Conservation (phyloP, 2,888 invertebrate genomes). For the Nemotelus nigrinus region DNA sequence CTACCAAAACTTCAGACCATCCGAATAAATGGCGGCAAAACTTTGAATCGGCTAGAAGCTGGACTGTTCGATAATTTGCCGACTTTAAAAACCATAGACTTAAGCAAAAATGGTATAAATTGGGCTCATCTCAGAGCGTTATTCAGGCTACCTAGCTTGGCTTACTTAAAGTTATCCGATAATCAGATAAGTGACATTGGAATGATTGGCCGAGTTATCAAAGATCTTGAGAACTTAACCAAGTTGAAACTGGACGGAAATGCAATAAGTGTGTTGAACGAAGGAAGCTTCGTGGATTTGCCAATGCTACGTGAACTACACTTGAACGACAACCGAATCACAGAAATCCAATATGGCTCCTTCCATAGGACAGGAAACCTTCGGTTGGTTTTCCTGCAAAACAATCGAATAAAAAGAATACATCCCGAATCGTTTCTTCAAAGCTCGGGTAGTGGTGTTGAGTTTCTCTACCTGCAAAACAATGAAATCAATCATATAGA, state of each 20-base stretch:
- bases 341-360: constrained; percentile 80
- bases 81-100: constrained; percentile 76
- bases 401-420: constrained; percentile 78
- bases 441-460: constrained; percentile 77
- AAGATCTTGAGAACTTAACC: constrained; percentile 79
- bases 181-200: constrained; percentile 81
- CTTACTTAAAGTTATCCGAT: constrained; percentile 75
- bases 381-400: constrained; percentile 78
- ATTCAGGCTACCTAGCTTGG: constrained; percentile 73
- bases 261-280: constrained; percentile 74
- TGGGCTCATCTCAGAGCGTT: constrained; percentile 83
- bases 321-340: constrained; percentile 77
- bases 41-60: constrained; percentile 75
- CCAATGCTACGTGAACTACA: constrained; percentile 75
- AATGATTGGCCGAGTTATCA: constrained; percentile 81
- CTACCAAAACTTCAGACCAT: constrained; percentile 79
- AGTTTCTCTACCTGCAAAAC: constrained; percentile 79
- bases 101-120: constrained; percentile 79
- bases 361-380: constrained; percentile 82
- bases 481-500: constrained; percentile 81
- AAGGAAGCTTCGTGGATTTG: constrained; percentile 83
- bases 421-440: constrained; percentile 85
- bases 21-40: constrained; percentile 76
- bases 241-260: constrained; percentile 78
- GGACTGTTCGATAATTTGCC: constrained; percentile 77